Percentiles rank a stretch among this genome's conserved stretches.
Conservation (phyloP, 2,888 invertebrate genomes). For the Malacosoma neustria region DNA sequence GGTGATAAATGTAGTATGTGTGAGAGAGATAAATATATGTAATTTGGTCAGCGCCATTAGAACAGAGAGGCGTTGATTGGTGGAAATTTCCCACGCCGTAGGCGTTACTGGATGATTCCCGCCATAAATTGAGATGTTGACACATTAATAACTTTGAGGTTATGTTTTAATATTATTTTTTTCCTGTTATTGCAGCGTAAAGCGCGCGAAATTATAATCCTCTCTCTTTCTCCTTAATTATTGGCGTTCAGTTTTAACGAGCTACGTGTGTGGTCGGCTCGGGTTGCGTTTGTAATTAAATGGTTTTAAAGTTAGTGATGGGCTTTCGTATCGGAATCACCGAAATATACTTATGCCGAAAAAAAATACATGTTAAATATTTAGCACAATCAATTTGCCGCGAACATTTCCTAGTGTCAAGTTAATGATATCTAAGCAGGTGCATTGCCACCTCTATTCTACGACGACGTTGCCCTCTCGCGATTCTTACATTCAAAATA, state of each 20-base stretch:
- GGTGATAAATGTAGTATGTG: slow-evolving; percentile 4
- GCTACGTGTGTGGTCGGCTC: slow-evolving; percentile 64
- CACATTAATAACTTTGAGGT: slow-evolving; percentile 69
- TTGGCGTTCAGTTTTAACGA: slow-evolving; percentile 63
- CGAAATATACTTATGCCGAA: too few species aligned
- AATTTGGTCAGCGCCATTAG: slow-evolving; percentile 14
- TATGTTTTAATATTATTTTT: slow-evolving; percentile 66
- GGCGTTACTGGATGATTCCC: slow-evolving; percentile 61
- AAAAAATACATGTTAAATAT: too few species aligned
- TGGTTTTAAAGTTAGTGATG: slow-evolving; percentile 4
- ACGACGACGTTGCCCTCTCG: too few species aligned
- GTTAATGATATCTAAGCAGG: too few species aligned
- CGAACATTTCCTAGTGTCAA: too few species aligned
- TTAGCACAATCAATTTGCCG: too few species aligned
- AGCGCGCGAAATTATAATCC: slow-evolving; percentile 68
- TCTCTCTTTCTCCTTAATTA: slow-evolving; percentile 58
- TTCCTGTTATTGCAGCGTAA: slow-evolving; percentile 16
- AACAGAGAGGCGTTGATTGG: slow-evolving; percentile 46
- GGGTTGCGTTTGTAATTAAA: slow-evolving; percentile 48
- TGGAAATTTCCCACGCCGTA: slow-evolving; percentile 40
- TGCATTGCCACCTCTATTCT: too few species aligned
- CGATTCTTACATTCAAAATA: too few species aligned
- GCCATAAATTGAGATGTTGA: slow-evolving; percentile 76
- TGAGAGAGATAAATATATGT: slow-evolving; percentile 37
- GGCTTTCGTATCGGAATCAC: background rate